Evolutionary conservation across 2,113 vertebrate genomes (phyloP).

Genomic region (Isichthys henryi): DNA sequence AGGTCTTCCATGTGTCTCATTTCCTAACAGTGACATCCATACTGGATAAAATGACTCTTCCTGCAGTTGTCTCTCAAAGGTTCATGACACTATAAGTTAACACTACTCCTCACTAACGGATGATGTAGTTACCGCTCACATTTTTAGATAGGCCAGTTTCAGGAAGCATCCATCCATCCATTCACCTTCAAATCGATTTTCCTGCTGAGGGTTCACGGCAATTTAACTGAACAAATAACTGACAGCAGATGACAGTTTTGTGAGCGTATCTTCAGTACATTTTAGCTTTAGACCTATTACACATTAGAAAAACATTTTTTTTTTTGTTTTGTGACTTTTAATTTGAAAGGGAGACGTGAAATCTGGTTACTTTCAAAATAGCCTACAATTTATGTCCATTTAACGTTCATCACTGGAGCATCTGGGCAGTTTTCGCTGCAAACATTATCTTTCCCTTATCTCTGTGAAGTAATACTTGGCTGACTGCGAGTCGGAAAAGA

Average conservation of each 20-base stretch:
- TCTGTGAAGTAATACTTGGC: slow-evolving; percentile 8
- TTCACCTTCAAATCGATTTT: not conserved
- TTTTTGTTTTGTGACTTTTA: not conserved
- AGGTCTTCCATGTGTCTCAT: not conserved
- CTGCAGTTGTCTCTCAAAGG: not conserved
- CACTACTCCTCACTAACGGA: not conserved
- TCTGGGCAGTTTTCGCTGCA: not conserved
- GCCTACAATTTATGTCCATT: not conserved
- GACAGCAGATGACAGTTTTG: not conserved
- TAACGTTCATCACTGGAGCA: not conserved
- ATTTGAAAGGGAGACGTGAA: not conserved
- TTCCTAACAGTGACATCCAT: not conserved
- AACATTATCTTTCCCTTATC: not conserved
- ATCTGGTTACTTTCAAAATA: not conserved
- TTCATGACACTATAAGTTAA: not conserved
- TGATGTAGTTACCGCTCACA: not conserved
- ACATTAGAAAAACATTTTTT: not conserved
- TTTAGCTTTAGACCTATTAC: not conserved
- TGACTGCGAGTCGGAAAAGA: not conserved
- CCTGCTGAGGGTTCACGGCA: not conserved
- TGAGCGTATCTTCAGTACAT: not conserved
- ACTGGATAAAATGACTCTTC: not conserved
- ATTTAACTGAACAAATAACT: not conserved
- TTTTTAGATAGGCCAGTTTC: not conserved
- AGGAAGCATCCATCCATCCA: not conserved